Conservation (phyloP, 2,888 invertebrate genomes). For the Drosophila mercatorum region DNA sequence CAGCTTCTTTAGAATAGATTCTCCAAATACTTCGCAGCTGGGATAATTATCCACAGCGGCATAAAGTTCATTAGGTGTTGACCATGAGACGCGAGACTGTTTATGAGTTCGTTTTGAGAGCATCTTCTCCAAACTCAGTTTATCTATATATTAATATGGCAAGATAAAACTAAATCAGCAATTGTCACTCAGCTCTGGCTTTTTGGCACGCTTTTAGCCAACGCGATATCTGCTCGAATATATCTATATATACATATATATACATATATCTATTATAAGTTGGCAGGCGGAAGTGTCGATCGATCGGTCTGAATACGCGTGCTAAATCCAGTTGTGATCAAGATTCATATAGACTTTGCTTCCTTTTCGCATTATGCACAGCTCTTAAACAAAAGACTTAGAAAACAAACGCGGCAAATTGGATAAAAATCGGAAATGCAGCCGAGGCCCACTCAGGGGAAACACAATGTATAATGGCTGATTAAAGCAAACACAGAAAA, state of each 20-base stretch:
- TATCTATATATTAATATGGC: background rate
- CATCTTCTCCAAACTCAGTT: background rate
- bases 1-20: conserved; percentile 7
- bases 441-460: conserved; percentile 3
- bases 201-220: conserved; percentile 31
- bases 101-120: background rate
- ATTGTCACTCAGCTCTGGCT: background rate
- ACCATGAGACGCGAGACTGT: conserved; percentile 39
- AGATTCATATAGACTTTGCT: conserved; percentile 52
- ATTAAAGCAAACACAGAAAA: background rate
- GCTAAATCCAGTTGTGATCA: conserved; percentile 71
- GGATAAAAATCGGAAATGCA: conserved; percentile 31
- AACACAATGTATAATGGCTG: background rate
- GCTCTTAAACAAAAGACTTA: conserved; percentile 72
- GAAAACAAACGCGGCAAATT: conserved; percentile 61
- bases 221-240: background rate
- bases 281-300: conserved; percentile 61
- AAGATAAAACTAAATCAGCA: background rate
- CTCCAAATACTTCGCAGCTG: conserved; percentile 22
- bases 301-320: conserved; percentile 39
- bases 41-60: conserved; percentile 24
- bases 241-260: conserved; percentile 17
- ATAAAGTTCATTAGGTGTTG: conserved; percentile 19
- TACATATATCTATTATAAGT: conserved; percentile 22
- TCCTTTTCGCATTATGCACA: conserved; percentile 59